Evolutionary conservation across 2,113 vertebrate genomes (phyloP), one percentile per base, ranked within the genome.

Genomic region (Tragelaphus strepsiceros): DNA sequence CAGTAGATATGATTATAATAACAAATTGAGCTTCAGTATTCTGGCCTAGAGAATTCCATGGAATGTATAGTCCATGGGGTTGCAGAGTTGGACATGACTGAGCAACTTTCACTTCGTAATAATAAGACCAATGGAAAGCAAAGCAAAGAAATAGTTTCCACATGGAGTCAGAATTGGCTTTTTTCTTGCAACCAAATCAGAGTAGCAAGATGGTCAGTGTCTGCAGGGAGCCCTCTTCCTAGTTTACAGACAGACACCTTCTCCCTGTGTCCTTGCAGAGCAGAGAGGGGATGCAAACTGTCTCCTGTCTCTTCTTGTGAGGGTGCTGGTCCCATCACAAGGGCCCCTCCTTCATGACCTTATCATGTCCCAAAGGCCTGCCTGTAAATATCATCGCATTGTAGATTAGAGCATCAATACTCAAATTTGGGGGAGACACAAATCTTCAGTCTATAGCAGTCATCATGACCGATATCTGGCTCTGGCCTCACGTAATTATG

Each of bases 401-500:
- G 16, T 59, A 53, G n/a, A 32, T 24, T 4, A 15, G 17, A 11
- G 26, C 43, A 16, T 67, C n/a, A 7, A 4, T n/a, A 22, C 3
- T 15, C 15, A 10, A 6, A 32, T 32, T 7, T 1, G 26, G 30
- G n/a, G 59, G 49, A 28, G n/a, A 30, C n/a, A 28, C 77, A 28
- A 62, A 32, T 14, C 2, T 53, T 43, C 80, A 32, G 7, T 21
- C 64, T 54, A 3, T 6, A 21, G 22, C 3, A 0, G 7, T 49
- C 32, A 0, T 78, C 17, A 7, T 13, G 0, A 9, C 26, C 9
- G 26, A 7, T n/a, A n/a, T 11, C 17, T 21, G 6, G 21, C 3
- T 61, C 54, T 64, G 0, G 56, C 51, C 26, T 49, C 67, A 2
- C 24, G 1, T 26, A 7, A 16, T 35, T 43, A 2, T n/a, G 4